Conservation (phyloP, 2,888 invertebrate species). For the Cosmia trapezina region DNA sequence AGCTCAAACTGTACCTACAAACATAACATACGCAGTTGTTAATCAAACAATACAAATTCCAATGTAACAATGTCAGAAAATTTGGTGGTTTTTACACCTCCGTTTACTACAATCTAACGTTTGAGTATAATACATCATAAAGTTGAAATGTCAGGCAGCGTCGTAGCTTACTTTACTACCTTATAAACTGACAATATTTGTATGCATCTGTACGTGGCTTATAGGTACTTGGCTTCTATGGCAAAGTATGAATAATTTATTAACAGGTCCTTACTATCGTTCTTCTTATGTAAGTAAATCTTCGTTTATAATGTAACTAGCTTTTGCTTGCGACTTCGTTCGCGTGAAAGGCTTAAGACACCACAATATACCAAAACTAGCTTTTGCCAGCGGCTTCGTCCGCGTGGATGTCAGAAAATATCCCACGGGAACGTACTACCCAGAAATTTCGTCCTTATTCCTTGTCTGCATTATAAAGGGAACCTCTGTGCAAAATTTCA, state of each 20-base stretch:
- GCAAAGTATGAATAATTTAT: constrained; percentile 43
- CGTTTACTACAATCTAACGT: constrained; percentile 47
- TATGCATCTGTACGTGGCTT: constrained; percentile 33
- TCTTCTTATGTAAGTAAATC: neutral
- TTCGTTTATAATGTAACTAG: too few relatives aligned
- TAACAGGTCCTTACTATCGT: neutral
- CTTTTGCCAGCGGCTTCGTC: too few relatives aligned
- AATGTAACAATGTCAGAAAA: constrained; percentile 30
- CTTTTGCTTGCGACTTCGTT: too few relatives aligned
- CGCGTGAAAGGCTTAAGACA: too few relatives aligned
- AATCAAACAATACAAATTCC: constrained; percentile 21
- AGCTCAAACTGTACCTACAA: neutral
- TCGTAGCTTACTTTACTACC: constrained; percentile 36
- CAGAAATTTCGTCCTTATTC: too few relatives aligned
- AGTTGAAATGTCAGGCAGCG: constrained; percentile 31
- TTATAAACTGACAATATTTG: constrained; percentile 39
- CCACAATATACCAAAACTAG: too few relatives aligned
- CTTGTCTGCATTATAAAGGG: too few relatives aligned
- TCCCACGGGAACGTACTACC: too few relatives aligned
- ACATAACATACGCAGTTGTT: neutral
- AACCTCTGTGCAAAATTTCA: too few relatives aligned
- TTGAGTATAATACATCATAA: constrained; percentile 56
- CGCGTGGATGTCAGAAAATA: too few relatives aligned
- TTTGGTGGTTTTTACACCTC: constrained; percentile 57
- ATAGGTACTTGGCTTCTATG: constrained; percentile 31